phyloP scores from a whole-genome alignment of 2,113 vertebrate genomes.

The Neotoma lepida region DNA sequence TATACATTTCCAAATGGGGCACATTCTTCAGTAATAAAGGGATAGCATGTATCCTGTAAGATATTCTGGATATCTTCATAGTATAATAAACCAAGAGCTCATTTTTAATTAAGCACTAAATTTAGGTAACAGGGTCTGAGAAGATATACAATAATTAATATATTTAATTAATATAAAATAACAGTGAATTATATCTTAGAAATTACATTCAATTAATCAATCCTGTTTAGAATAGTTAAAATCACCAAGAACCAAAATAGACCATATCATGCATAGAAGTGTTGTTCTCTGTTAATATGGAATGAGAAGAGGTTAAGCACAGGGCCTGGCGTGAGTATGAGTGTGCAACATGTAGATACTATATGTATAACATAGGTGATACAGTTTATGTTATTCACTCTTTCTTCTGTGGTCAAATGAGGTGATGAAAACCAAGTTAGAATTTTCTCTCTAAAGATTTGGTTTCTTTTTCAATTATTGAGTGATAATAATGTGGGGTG shows the following conservation, averaged over 20 bases:
- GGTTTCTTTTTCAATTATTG: constrained; percentile 20
- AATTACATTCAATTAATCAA: constrained; percentile 17
- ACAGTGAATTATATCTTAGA: not conserved
- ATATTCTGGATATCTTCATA: constrained; percentile 21
- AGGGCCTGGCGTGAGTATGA: not conserved
- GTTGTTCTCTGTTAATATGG: not conserved
- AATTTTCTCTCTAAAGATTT: not conserved
- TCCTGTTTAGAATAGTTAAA: not conserved
- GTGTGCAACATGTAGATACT: not conserved
- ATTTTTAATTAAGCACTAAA: not conserved
- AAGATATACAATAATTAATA: not conserved
- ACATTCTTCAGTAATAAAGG: not conserved
- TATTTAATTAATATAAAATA: constrained; percentile 10
- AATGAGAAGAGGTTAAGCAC: not conserved
- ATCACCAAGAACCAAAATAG: not conserved
- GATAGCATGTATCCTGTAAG: not conserved
- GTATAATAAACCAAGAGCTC: constrained; percentile 29
- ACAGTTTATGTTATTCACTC: not conserved
- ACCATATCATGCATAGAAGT: not conserved
- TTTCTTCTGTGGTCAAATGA: not conserved
- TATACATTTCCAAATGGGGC: not conserved
- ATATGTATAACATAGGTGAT: not conserved
- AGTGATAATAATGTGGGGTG: not conserved
- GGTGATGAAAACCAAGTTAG: not conserved
- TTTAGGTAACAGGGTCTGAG: not conserved